Evolutionary conservation across 2,113 vertebrate genomes (phyloP), one percentile per base, ranked within the genome.

Genomic region (Neotoma lepida): DNA sequence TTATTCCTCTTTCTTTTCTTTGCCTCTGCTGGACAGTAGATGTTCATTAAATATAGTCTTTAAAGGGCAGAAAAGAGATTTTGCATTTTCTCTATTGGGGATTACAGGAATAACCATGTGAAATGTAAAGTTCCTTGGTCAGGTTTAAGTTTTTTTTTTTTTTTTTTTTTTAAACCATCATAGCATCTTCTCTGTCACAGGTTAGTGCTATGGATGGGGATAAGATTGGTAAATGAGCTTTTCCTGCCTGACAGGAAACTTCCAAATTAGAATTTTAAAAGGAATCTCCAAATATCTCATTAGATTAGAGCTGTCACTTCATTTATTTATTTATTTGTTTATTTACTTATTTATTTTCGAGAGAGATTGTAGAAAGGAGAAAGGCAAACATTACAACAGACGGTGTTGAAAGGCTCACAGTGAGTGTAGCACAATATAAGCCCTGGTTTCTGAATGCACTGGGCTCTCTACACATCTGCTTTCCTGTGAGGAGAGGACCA

Each of bases 391-490:
- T 97, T 97, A 94, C 54, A 28, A 92, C 44, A n/a, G 13, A 44
- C 92, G 82, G 81, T 39, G 96, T 26, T 89, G 18, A 20, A 88
- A 94, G 88, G 44, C 44, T 88, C 41, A 91, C 93, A 88, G 51
- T 54, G 81, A 76, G 66, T 4, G 0, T 0, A 41, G 92, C 74
- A 77, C 18, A 94, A 46, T 2, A 15, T 33, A 44, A 95, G 88
- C 78, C 91, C 94, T 88, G 81, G 89, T 97, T 35, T 97, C 78
- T 93, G 41, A 5, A 8, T 95, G 96, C 22, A 0, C 39, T 94
- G 97, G 61, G 74, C 95, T 84, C 95, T 97, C 96, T 95, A 89
- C 76, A 95, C 88, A 96, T 56, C 82, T 89, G 68, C 93, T 96
- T 95, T 49, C 56, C 15, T 22, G 0, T 0, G 2, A 33, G 49